phyloP scores from a whole-genome alignment of 2,797 vertebrate species.

The Sebastes alutus region DNA sequence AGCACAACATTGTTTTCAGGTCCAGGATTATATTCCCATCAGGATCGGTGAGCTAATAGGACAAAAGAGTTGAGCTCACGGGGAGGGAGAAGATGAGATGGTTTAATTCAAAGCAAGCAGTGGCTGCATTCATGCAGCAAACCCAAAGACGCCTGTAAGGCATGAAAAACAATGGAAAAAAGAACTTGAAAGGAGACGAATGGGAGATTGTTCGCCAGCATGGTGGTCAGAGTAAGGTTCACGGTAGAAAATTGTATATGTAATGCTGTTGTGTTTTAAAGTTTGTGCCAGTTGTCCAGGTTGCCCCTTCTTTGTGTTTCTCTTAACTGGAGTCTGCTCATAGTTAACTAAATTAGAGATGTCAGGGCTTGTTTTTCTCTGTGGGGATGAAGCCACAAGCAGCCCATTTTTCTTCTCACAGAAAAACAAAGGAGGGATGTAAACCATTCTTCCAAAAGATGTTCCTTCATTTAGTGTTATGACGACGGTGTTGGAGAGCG shows the following conservation, averaged over 20 bases:
- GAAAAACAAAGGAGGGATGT: background rate
- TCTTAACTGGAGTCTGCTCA: slow-evolving; percentile 5
- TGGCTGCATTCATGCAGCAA: slow-evolving; percentile 45
- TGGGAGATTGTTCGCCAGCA: slow-evolving; percentile 21
- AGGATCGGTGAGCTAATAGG: slow-evolving; percentile 56
- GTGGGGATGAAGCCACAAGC: slow-evolving; percentile 10
- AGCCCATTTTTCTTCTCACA: background rate
- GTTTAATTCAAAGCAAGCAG: slow-evolving; percentile 63
- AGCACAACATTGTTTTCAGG: slow-evolving; percentile 58
- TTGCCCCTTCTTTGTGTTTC: slow-evolving; percentile 3
- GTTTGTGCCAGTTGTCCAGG: slow-evolving; percentile 1
- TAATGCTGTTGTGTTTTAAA: slow-evolving; percentile 1
- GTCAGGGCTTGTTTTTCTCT: slow-evolving; percentile 24
- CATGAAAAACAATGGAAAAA: slow-evolving; percentile 34
- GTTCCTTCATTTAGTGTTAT: background rate
- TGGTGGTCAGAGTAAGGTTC: slow-evolving; percentile 31
- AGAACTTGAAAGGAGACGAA: slow-evolving; percentile 38
- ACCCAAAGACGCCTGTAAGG: slow-evolving; percentile 29
- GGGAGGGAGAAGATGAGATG: slow-evolving; percentile 56
- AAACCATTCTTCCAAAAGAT: background rate
- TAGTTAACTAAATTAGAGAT: slow-evolving; percentile 12
- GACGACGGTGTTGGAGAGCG: background rate
- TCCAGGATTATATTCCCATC: slow-evolving; percentile 68
- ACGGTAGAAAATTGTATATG: slow-evolving; percentile 31
- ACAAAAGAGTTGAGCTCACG: slow-evolving; percentile 54